Evolutionary conservation across 2,888 invertebrate genomes (phyloP).

Genomic region (Pollenia angustigena): DNA sequence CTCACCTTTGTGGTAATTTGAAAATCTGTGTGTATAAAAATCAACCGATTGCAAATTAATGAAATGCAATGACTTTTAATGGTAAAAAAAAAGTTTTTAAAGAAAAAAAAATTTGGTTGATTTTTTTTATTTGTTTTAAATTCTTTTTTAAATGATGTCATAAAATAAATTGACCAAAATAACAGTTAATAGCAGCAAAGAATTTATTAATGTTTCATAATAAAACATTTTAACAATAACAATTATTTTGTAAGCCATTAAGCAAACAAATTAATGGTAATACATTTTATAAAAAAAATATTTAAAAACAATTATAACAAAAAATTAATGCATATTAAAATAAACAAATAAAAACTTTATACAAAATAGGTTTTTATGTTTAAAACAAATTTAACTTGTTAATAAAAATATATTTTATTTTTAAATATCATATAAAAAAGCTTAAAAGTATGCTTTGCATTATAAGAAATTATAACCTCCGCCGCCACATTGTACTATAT

Average conservation of each 20-base stretch:
- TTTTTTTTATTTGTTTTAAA: slow-evolving; percentile 27
- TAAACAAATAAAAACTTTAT: neutral
- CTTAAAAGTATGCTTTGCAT: neutral
- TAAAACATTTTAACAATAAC: slow-evolving; percentile 60
- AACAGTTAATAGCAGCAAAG: slow-evolving; percentile 55
- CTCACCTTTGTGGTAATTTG: neutral
- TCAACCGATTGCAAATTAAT: slow-evolving; percentile 76
- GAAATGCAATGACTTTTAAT: slow-evolving; percentile 77
- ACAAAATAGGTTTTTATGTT: neutral
- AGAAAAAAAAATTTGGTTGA: neutral
- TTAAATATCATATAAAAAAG: neutral
- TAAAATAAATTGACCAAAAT: slow-evolving; percentile 71
- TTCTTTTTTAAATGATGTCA: slow-evolving; percentile 47
- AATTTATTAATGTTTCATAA: slow-evolving; percentile 56
- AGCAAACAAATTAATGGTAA: slow-evolving; percentile 56
- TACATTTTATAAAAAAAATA: slow-evolving; percentile 47
- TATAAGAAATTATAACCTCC: neutral
- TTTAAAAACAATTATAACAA: neutral
- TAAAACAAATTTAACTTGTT: neutral
- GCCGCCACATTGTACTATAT: too few relatives aligned
- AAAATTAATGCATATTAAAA: slow-evolving; percentile 3
- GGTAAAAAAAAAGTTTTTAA: slow-evolving; percentile 38
- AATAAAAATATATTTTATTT: too few relatives aligned
- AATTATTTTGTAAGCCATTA: slow-evolving; percentile 67
- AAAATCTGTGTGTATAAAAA: slow-evolving; percentile 67